These are phyloP conservation scores for Galerucella nymphaeae DNA, from an alignment of 2,888 invertebrate species.

Conservation along the genomic window DNA sequence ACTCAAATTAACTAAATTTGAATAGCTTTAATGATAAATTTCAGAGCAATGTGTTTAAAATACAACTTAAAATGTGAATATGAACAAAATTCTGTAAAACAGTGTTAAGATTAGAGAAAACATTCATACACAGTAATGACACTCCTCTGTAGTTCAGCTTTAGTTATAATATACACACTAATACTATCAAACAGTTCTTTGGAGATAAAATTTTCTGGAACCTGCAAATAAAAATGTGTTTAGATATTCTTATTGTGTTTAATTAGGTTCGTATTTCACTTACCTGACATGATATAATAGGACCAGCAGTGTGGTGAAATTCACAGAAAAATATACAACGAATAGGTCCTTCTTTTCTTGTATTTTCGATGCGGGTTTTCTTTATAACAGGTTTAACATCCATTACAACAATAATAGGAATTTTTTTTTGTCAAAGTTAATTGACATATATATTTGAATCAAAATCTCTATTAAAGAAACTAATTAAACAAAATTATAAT, in stretches of 20 bases:
- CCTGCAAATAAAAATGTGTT: constrained; percentile 28
- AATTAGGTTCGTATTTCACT: constrained; percentile 40
- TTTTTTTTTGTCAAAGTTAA: background rate
- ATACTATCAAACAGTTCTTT: constrained; percentile 95
- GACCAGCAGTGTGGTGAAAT: constrained; percentile 82
- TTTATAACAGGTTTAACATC: constrained; percentile 11
- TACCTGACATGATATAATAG: constrained; percentile 88
- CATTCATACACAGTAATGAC: constrained; percentile 86
- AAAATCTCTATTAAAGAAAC: background rate
- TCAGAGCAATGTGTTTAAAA: too few relatives aligned
- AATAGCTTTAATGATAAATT: background rate
- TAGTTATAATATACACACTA: constrained; percentile 95
- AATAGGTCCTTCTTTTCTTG: constrained; percentile 76
- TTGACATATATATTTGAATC: background rate
- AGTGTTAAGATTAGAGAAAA: background rate
- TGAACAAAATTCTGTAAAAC: background rate
- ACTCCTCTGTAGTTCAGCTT: constrained; percentile 89
- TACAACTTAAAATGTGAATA: background rate
- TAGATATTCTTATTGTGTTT: background rate
- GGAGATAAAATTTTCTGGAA: constrained; percentile 87
- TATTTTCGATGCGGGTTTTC: constrained; percentile 15
- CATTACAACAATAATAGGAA: background rate
- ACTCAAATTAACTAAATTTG: constrained; percentile 14
- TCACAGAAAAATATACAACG: constrained; percentile 85
- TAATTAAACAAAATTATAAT: background rate